Base-by-base conservation (phyloP, 1,140 invertebrate species). In the Drosophila quadrilineata region DNA sequence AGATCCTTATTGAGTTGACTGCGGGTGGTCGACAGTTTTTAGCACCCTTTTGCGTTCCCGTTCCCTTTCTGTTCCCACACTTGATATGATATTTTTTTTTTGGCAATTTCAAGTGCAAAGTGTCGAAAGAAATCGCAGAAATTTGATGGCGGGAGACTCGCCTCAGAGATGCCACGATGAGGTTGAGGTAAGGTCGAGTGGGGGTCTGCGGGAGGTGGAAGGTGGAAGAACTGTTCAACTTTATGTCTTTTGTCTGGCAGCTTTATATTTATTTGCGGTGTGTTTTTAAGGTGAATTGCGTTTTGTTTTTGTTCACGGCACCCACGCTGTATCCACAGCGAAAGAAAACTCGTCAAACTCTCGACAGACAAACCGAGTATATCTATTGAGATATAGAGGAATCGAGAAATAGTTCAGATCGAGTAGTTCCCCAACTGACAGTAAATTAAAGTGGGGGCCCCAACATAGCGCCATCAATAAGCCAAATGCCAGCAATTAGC, bases 261-360 rank as follows among this genome's bases (percentile, higher is more conserved):
- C 6, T 69, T n/a, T n/a, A n/a, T 73, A 84, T 84, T 82, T 82
- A 82, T 82, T 82, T 73, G 73, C 38, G 10, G 29, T 36, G 16
- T 16, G 40, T 71, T 62, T 73, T 82, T 84, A 79, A 48, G 46
- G 38, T 36, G 69, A 76, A 84, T 57, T 82, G 73, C 77, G 77
- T 43, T 59, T 77, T 66, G 67, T 59, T 77, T 79, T 79, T 41
- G n/a, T n/a, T 12, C 33, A 17, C 54, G 54, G 58, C 68, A 60
- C 41, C 72, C 54, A 58, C 71, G 43, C 40, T 17, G 35, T n/a
- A n/a, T n/a, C 21, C 14, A 31, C 48, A 38, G 35, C 28, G 26
- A 3, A 10, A 48, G 3, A 9, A 41, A n/a, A n/a, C n/a, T n/a
- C n/a, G n/a, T n/a, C n/a, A n/a, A n/a, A n/a, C n/a, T n/a, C n/a